These are phyloP conservation scores for Sphaerophoria rueppellii DNA, from an alignment of 2,888 invertebrate genomes.

Conservation along the genomic window DNA sequence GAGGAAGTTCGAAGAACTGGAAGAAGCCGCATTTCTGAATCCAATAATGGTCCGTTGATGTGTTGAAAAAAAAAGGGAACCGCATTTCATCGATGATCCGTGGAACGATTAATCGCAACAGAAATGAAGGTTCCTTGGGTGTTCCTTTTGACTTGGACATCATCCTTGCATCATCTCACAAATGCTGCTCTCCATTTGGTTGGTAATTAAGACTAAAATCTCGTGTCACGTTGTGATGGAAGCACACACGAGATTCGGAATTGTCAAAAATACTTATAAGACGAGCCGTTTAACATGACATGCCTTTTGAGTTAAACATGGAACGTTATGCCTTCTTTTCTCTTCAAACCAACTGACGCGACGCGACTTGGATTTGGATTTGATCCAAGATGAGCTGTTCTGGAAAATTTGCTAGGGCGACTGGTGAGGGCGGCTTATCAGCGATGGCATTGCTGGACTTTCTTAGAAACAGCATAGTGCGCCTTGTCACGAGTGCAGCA, in stretches of 20 bases:
- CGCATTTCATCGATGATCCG: conserved; percentile 72
- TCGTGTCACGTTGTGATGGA: conserved; percentile 74
- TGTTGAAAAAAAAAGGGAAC: conserved; percentile 63
- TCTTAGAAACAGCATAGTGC: conserved; percentile 65
- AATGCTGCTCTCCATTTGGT: conserved; percentile 61
- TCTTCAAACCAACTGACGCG: not conserved
- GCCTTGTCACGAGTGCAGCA: conserved; percentile 64
- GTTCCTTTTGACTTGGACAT: conserved; percentile 43
- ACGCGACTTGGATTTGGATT: conserved; percentile 35
- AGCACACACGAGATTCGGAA: conserved; percentile 21
- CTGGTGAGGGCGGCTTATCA: conserved; percentile 49
- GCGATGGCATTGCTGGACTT: conserved; percentile 65
- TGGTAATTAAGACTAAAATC: conserved; percentile 77
- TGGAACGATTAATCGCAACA: conserved; percentile 67
- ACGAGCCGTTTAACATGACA: conserved; percentile 72
- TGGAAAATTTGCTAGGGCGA: conserved; percentile 67
- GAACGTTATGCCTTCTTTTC: conserved; percentile 66
- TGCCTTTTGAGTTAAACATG: conserved; percentile 57
- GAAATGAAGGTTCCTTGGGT: conserved; percentile 57
- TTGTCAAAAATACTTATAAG: conserved; percentile 71
- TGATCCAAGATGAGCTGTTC: conserved; percentile 67
- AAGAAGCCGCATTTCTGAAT: conserved; percentile 23
- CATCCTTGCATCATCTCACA: conserved; percentile 24
- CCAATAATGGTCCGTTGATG: conserved; percentile 62
- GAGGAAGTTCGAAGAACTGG: conserved; percentile 71